Conservation (phyloP, 2,797 vertebrate species). For the Sebastes itinus region DNA sequence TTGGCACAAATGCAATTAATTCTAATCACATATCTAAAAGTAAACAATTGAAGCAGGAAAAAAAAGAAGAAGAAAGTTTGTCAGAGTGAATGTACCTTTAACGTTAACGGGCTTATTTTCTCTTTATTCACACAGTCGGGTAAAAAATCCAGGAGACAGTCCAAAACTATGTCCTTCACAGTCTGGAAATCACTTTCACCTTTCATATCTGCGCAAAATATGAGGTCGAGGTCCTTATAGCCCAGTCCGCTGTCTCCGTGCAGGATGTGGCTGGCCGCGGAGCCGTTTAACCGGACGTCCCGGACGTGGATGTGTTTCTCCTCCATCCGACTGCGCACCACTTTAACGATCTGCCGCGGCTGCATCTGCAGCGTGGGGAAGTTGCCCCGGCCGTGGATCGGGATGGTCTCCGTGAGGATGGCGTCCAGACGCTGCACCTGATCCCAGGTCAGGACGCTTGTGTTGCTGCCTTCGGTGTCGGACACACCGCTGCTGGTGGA, state of each 20-base stretch:
- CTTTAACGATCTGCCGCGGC: conserved; percentile 96
- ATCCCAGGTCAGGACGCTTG: conserved; percentile 96
- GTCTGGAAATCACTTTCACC: conserved; percentile 96
- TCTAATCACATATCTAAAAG: conserved; percentile 8
- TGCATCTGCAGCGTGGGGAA: conserved; percentile 97
- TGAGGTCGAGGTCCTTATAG: conserved; percentile 98
- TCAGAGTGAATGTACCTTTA: conserved; percentile 87
- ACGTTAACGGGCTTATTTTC: conserved; percentile 94
- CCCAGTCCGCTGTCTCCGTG: conserved; percentile 96
- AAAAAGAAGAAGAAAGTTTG: not conserved
- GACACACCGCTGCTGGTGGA: conserved; percentile 49
- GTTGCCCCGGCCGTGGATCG: conserved; percentile 97
- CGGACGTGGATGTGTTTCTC: conserved; percentile 90
- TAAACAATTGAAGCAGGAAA: conserved; percentile 13
- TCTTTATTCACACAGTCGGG: conserved; percentile 98
- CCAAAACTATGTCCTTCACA: conserved; percentile 97
- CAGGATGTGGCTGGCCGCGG: conserved; percentile 95
- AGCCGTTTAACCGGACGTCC: conserved; percentile 96
- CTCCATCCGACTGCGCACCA: conserved; percentile 93
- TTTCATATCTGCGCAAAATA: conserved; percentile 95
- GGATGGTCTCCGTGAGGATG: conserved; percentile 95
- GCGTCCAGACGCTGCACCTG: conserved; percentile 97
- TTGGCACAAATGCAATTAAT: conserved; percentile 27
- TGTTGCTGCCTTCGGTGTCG: conserved; percentile 77
- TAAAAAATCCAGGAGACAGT: conserved; percentile 98